phyloP scores from a whole-genome alignment of 2,113 vertebrate genomes.

The Dipodomys ordii region DNA sequence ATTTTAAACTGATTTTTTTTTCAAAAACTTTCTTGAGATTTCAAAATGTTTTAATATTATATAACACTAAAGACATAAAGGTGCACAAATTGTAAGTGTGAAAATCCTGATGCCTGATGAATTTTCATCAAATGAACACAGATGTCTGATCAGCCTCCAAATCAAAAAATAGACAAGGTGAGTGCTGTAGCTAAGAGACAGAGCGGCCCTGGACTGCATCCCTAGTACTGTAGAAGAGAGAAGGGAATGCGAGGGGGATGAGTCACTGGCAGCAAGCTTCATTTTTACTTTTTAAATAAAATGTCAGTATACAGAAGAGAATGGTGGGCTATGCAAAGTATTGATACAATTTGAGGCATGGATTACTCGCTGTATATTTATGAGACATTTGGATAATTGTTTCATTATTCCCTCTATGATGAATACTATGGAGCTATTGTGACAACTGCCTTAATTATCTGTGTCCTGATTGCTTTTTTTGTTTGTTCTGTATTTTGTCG shows the following conservation, averaged over 20 bases:
- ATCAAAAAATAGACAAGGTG: slow-evolving; percentile 19
- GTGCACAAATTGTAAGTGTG: slow-evolving; percentile 30
- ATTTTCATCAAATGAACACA: slow-evolving; percentile 42
- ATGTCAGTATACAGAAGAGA: not conserved
- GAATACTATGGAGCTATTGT: not conserved
- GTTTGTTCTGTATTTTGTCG: not conserved
- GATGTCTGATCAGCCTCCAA: not conserved
- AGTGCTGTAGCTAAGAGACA: not conserved
- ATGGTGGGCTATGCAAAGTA: not conserved
- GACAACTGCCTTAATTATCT: slow-evolving; percentile 19
- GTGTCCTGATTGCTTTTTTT: slow-evolving; percentile 22
- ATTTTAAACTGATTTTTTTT: slow-evolving; percentile 31
- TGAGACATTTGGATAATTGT: slow-evolving; percentile 5
- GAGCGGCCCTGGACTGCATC: too few relatives aligned
- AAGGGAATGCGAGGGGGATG: not conserved
- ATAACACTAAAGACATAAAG: slow-evolving; percentile 34
- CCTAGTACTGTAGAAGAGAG: not conserved
- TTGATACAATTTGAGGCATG: not conserved
- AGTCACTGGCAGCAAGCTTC: not conserved
- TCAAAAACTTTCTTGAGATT: not conserved
- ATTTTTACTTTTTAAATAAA: slow-evolving; percentile 53
- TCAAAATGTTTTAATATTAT: not conserved
- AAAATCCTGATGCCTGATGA: not conserved
- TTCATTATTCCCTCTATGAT: not conserved
- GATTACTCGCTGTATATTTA: not conserved